These are phyloP conservation scores for Eulithis testata DNA, from an alignment of 2,888 invertebrate genomes.

Conservation along the genomic window DNA sequence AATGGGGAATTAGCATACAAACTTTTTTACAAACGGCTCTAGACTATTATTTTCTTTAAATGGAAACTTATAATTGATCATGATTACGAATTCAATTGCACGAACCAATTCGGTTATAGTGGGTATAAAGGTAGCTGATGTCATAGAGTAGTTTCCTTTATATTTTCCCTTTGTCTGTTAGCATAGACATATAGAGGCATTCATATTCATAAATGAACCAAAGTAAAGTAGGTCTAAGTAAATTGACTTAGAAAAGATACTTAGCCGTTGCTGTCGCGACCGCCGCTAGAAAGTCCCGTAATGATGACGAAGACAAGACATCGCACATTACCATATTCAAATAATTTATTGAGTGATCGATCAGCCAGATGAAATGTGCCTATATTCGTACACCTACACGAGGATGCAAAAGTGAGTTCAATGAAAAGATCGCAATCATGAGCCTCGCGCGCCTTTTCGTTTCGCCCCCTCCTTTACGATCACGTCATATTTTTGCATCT, in stretches of 20 bases:
- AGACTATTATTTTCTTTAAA: constrained; percentile 39
- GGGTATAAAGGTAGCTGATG: constrained; percentile 34
- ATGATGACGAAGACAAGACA: constrained; percentile 1
- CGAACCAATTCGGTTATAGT: constrained; percentile 34
- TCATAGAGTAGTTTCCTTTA: constrained; percentile 38
- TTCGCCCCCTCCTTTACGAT: constrained; percentile 69
- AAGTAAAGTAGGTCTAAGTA: background rate
- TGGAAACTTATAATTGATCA: constrained; percentile 39
- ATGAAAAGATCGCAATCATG: constrained; percentile 70
- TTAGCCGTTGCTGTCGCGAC: constrained; percentile 4
- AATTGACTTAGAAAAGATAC: constrained; percentile 2
- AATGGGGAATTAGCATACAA: constrained; percentile 35
- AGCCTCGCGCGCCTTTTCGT: constrained; percentile 65
- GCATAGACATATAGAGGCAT: no score
- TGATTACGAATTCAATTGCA: constrained; percentile 33
- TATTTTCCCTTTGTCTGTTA: constrained; percentile 13
- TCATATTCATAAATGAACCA: background rate
- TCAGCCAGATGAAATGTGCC: constrained; percentile 31
- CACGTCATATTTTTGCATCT: constrained; percentile 56
- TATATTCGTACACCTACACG: constrained; percentile 51
- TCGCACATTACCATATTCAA: constrained; percentile 17
- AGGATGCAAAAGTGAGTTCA: constrained; percentile 62
- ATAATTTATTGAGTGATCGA: constrained; percentile 35
- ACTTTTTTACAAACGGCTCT: constrained; percentile 29
- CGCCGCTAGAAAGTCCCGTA: constrained; percentile 30